These are phyloP conservation scores for Podarcis siculus DNA, from an alignment of 2,797 vertebrate genomes.

Conservation along the genomic window DNA sequence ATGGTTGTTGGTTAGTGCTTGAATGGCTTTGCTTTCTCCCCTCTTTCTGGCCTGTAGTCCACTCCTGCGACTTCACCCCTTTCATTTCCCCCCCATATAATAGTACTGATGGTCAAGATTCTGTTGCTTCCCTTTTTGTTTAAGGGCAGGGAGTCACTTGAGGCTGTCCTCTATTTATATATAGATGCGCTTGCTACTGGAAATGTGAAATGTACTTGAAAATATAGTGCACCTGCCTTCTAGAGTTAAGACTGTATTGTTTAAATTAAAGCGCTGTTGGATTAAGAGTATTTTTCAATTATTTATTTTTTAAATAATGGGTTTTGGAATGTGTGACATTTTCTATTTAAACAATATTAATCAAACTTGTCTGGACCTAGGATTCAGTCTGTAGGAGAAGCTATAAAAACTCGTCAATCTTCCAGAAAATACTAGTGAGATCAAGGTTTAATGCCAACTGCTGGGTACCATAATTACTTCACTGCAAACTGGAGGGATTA, in stretches of 20 bases:
- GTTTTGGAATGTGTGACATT: neutral
- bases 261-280: conserved; percentile 22
- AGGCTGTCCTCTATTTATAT: conserved; percentile 6
- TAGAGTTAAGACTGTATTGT: conserved; percentile 25
- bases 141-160: neutral
- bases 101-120: neutral
- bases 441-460: neutral
- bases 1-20: neutral
- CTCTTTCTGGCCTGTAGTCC: neutral
- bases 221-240: conserved; percentile 52
- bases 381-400: neutral
- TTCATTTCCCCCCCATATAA: neutral
- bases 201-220: conserved; percentile 37
- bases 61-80: neutral
- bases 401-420: conserved; percentile 11
- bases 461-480: neutral
- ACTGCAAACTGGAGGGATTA: neutral
- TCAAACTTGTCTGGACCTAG: neutral
- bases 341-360: neutral
- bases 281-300: conserved; percentile 22
- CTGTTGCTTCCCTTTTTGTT: neutral
- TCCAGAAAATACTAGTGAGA: conserved; percentile 29
- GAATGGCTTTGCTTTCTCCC: neutral
- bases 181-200: conserved; percentile 39
- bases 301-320: conserved; percentile 16